Evolutionary conservation across 2,888 invertebrate species (phyloP), one percentile per base, ranked within the genome.

Genomic region (Frankliniella fusca): DNA sequence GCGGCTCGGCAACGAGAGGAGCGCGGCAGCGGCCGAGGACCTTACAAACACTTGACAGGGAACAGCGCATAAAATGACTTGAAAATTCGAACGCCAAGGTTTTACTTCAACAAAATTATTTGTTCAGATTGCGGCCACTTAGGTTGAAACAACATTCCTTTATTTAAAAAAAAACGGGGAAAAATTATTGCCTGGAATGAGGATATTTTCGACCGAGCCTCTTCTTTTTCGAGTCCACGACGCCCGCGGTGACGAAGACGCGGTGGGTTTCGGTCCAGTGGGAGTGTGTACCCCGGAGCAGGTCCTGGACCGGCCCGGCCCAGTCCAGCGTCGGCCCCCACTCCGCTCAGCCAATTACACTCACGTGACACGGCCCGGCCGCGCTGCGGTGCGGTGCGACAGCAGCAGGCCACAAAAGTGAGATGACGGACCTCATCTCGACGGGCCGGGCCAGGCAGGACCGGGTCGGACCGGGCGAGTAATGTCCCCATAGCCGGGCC

Each of bases 371-470:
- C 61, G 61, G 54, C 54, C 38, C 38, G 54, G 61, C 61, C 61
- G 12, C 18, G 61, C 61, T 7, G 18, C 61, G n/a, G 12, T n/a
- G 38, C 38, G 38, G 61, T 61, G 15, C 54, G 18, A 18, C 54
- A 54, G 61, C 38, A n/a, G 61, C 61, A 61, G 15, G 61, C 61
- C 61, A n/a, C 54, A 54, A 18, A 54, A 54, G 18, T 54, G 61
- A 61, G 61, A 61, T 61, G 61, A 61, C 61, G 70, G 23, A 76
- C 70, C 70, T 76, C 70, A 27, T 76, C 70, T 27, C 70, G 15
- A 27, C 70, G 23, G 27, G 70, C 70, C 70, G 70, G 61, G 61
- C 61, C 61, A 15, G 20, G 61, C 61, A 11, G 61, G 15, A 9
- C 54, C 18, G 54, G 54, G 15, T 18, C 61, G 61, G 61, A 61